Base-by-base conservation (phyloP, 2,888 invertebrate species). In the Tinea semifulvella region DNA sequence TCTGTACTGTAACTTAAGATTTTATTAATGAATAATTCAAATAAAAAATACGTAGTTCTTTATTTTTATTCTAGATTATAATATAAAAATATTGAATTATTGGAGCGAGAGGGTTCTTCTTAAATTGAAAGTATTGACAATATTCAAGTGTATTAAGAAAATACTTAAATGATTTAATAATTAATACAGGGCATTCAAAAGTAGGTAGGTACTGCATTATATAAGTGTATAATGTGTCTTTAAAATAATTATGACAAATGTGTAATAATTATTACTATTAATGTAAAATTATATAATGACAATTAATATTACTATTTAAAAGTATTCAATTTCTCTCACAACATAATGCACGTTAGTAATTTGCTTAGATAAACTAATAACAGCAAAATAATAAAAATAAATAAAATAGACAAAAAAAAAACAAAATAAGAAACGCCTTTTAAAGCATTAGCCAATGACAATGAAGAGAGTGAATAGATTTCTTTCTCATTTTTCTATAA, bases 401-500 rank as follows among this genome's bases (percentile, higher is more conserved):
- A 28, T 28, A 36, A 36, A 36, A 36, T 18, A 31, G 31, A 31
- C 31, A 13, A 31, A 31, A 13, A 13, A 31, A 13, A 31, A 2
- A 13, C 6, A 31, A 31, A 14, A 31, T 14, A 31, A 22, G 6
- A 8, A 31, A 31, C 31, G 31, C 31, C 13, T 13, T 36, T 36
- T 16, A 36, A 36, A 36, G 36, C 16, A 36, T 25, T 25, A 40
- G 40, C 40, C 40, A 25, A 25, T 20, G 25, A 40, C 25, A 40
- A 22, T 40, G 40, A 40, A 18, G 22, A 22, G 40, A 40, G 22
- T 25, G 40, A 40, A 11, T 14, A 22, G 8, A 18, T 14, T 7
- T 4, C 19, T 40, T 25, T 40, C 11, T 17, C 3, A 19, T 17
- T 38, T 38, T 38, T 8, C n/a, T n/a, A n/a, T n/a, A 38, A 40